A percentile compares a stretch with the other conserved stretches of the same genome.
These are phyloP conservation scores for Indri indri DNA, from an alignment of 2,113 vertebrate species.

Conservation along the genomic window DNA sequence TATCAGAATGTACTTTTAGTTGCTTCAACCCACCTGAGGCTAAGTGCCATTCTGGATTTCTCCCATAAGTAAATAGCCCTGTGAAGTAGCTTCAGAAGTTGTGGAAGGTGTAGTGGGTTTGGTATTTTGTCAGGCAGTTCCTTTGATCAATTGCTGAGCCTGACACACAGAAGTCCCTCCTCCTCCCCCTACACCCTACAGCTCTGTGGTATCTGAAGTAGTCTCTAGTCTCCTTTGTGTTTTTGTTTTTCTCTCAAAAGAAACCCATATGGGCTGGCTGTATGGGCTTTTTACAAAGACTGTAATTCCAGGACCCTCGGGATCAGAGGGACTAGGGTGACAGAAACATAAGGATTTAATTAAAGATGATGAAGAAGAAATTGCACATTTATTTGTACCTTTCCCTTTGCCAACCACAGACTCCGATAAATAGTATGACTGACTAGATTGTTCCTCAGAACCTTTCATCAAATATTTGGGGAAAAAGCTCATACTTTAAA, in stretches of 20 bases:
- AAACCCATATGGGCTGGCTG: neutral
- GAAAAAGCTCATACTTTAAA: neutral
- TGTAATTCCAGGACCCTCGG: neutral
- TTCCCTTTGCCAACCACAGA: neutral
- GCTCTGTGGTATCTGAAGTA: neutral
- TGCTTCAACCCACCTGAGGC: neutral
- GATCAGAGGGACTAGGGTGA: neutral
- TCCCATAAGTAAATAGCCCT: neutral
- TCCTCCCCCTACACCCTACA: neutral
- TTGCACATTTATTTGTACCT: neutral
- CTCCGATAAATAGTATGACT: neutral
- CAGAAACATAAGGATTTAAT: neutral
- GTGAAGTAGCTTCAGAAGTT: neutral
- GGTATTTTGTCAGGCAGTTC: neutral
- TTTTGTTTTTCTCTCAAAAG: neutral
- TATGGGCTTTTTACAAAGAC: neutral
- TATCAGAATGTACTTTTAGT: neutral
- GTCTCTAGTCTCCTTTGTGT: neutral
- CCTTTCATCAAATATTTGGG: neutral
- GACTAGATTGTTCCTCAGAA: neutral
- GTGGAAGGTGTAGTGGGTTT: neutral
- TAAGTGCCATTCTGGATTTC: neutral
- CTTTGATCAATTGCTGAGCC: neutral
- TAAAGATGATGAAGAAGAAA: slow-evolving; percentile 33
- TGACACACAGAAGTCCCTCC: neutral